Evolutionary conservation across 2,797 vertebrate genomes (phyloP).

Genomic region (Lepus townsendii): DNA sequence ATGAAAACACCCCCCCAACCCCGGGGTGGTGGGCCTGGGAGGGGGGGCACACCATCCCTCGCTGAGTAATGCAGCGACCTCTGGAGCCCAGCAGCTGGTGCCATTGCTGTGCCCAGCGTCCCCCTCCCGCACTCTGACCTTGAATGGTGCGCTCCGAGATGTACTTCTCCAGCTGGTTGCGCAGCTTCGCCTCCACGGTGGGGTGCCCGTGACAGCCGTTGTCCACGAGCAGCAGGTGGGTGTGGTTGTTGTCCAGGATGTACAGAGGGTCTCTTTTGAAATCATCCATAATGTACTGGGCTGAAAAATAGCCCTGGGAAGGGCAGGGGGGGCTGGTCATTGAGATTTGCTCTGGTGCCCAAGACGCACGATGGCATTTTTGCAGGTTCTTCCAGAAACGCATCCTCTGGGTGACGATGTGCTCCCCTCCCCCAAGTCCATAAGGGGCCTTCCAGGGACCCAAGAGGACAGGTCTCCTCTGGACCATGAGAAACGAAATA

Average conservation of each 20-base stretch:
- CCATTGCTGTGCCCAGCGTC: fast-evolving
- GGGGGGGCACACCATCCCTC: fast-evolving
- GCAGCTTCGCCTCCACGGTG: conserved; percentile 86
- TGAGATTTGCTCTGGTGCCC: background rate
- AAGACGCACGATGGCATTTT: background rate
- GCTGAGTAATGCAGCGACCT: fast-evolving
- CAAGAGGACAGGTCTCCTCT: background rate
- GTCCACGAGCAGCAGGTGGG: conserved; percentile 90
- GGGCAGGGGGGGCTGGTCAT: fast-evolving
- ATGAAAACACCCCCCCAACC: background rate
- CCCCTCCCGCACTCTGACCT: conserved; percentile 80
- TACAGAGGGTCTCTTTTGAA: conserved; percentile 90
- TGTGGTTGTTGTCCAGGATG: conserved; percentile 91
- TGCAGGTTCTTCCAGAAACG: background rate
- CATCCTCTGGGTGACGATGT: background rate
- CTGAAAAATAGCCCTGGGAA: conserved; percentile 87
- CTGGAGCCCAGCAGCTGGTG: background rate
- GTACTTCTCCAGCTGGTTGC: conserved; percentile 90
- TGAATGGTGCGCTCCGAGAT: conserved; percentile 89
- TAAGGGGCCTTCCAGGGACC: background rate
- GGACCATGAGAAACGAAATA: background rate
- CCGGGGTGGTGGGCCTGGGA: no score
- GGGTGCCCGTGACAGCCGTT: conserved; percentile 89
- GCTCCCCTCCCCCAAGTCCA: background rate
- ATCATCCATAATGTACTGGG: conserved; percentile 90